Conservation (phyloP, 1,140 invertebrate species). For the Sinonovacula constricta region DNA sequence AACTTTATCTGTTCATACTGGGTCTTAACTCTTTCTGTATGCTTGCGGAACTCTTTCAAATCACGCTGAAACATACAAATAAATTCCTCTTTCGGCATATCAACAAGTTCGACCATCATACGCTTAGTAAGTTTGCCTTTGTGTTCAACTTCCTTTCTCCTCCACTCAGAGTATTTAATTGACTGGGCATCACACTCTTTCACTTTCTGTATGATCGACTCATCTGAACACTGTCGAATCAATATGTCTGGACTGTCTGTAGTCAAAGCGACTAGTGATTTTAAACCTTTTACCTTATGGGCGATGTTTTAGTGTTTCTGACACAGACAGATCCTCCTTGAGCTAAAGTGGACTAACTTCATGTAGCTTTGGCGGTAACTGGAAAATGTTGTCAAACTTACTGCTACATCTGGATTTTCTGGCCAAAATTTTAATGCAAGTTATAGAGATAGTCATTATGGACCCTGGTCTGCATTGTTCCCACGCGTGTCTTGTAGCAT, state of each 20-base stretch:
- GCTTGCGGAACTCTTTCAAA: slow-evolving; percentile 29
- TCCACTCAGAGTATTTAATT: slow-evolving; percentile 49
- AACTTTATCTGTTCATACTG: slow-evolving; percentile 43
- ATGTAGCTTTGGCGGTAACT: slow-evolving; percentile 31
- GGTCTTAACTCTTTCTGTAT: slow-evolving; percentile 17
- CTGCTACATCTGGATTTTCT: slow-evolving; percentile 13
- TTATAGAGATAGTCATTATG: slow-evolving; percentile 29
- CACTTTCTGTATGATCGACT: slow-evolving; percentile 12
- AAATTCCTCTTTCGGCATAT: slow-evolving; percentile 26
- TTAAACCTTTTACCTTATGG: slow-evolving; percentile 24
- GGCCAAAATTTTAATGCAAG: slow-evolving; percentile 29
- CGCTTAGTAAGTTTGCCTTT: slow-evolving; percentile 36
- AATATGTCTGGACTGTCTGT: slow-evolving; percentile 43
- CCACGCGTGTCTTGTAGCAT: background rate
- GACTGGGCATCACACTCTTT: background rate
- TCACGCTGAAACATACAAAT: background rate
- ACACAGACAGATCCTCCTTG: slow-evolving; percentile 47
- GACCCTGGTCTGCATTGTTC: background rate
- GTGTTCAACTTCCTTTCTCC: slow-evolving; percentile 28
- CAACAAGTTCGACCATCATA: slow-evolving; percentile 26
- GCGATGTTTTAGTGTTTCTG: slow-evolving; percentile 50
- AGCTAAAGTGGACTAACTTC: slow-evolving; percentile 16
- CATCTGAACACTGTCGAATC: background rate
- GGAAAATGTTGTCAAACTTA: slow-evolving; percentile 39
- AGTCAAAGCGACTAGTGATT: background rate